phyloP scores from a whole-genome alignment of 2,113 vertebrate genomes.

The Octodon degus region DNA sequence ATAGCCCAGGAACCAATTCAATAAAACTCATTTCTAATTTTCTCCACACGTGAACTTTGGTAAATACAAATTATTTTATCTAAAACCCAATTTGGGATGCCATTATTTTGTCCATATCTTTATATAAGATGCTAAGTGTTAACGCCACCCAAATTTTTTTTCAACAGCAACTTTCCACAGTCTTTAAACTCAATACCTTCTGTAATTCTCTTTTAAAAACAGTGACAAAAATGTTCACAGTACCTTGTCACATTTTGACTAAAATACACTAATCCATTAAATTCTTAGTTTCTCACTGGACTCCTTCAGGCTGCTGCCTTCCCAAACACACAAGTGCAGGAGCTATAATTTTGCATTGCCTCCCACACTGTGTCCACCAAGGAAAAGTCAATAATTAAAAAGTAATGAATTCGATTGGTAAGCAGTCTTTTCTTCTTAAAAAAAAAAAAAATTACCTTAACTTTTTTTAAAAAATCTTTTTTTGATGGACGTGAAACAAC shows the following conservation, averaged over 20 bases:
- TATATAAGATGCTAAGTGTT: slow-evolving; percentile 6
- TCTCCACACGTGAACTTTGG: background rate
- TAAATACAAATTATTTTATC: slow-evolving; percentile 40
- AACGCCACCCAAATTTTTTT: background rate
- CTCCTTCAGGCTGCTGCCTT: slow-evolving; percentile 16
- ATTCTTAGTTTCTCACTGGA: slow-evolving; percentile 35
- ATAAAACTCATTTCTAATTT: slow-evolving; percentile 38
- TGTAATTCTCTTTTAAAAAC: slow-evolving; percentile 32
- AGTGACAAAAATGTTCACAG: background rate
- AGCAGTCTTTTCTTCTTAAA: background rate
- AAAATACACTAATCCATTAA: background rate
- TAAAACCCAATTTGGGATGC: slow-evolving; percentile 22
- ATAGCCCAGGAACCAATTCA: background rate
- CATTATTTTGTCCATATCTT: slow-evolving; percentile 20
- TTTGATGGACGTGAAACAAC: background rate
- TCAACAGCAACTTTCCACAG: slow-evolving; percentile 25
- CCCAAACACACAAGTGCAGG: slow-evolving; percentile 29
- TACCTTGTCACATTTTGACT: slow-evolving; percentile 6
- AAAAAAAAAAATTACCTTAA: background rate
- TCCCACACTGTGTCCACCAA: slow-evolving; percentile 48
- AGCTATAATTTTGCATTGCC: background rate
- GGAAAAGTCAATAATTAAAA: slow-evolving; percentile 43
- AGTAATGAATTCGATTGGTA: slow-evolving; percentile 9
- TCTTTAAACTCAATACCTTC: slow-evolving; percentile 50
- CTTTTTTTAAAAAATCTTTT: background rate